Base-by-base conservation (phyloP, 2,888 invertebrate species). In the Boloria selene region DNA sequence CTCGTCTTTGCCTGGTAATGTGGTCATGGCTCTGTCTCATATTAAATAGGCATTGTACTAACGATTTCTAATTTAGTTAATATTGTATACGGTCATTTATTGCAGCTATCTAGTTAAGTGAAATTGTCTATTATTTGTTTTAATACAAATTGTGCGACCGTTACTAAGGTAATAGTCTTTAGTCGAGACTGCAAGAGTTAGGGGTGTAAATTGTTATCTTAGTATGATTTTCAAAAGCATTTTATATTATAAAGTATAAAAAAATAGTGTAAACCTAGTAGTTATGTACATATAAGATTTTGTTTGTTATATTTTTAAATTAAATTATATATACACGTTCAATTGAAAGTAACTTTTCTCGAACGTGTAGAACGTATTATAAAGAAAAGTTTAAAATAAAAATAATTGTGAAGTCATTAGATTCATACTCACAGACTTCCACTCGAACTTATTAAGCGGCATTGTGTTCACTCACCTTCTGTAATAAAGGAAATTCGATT, bases 391-490 rank as follows among this genome's bases (percentile, higher is more conserved):
- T 38, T 38, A 38, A 3, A 38, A 38, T 7, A 38, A 38, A 38
- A 38, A 38, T 38, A 38, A 38, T 38, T 38, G 10, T 38, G 7
- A 38, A 10, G 31, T 38, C 31, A 10, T 38, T 38, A 38, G 31
- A 38, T 38, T 38, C 26, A 52, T 61, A 53, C 45, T 64, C 26
- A 60, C 22, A 73, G 71, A 73, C 73, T 73, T 66, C 61, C 70
- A 31, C 53, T 60, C 70, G 61, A 60, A 56, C 63, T 64, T 70
- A 72, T 70, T 70, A 70, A 73, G 64, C 53, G 62, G 65, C 66
- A 73, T 76, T 72, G 72, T 68, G 52, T 60, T 45, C 67, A 85
- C 92, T 92, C 90, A 92, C 92, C 92, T 90, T 90, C 92, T 92
- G 91, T 73, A 90, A 92, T 86, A 90, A 90, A 80, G 72, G 81